Percentiles rank a stretch among this genome's conserved stretches.
Conservation (phyloP, 2,797 vertebrate species). For the Bucorvus abyssinicus region DNA sequence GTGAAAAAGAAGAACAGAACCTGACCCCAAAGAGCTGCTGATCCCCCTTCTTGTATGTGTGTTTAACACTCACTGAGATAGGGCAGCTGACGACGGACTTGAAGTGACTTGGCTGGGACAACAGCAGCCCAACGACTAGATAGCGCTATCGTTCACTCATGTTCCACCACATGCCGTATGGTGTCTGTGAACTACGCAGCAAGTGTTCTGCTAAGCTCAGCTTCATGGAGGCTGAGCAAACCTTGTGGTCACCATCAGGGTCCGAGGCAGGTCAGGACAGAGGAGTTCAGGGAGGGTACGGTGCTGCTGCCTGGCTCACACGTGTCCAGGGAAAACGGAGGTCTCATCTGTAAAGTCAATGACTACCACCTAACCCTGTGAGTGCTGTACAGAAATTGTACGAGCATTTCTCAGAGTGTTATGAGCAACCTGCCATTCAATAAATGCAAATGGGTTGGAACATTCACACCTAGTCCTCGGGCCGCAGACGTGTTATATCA, state of each 20-base stretch:
- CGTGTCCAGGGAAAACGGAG: not conserved
- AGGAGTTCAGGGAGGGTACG: not conserved
- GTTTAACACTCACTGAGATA: not conserved
- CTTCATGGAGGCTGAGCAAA: not conserved
- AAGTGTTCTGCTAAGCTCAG: not conserved
- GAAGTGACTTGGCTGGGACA: not conserved
- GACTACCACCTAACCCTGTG: not conserved
- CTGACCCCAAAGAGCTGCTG: not conserved
- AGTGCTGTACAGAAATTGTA: not conserved
- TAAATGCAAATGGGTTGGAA: not conserved
- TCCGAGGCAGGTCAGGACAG: not conserved
- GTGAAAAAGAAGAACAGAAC: not conserved
- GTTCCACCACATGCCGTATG: not conserved
- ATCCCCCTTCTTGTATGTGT: not conserved
- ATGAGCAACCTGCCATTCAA: not conserved
- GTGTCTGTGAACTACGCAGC: not conserved
- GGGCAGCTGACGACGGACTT: not conserved
- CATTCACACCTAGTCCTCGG: not conserved
- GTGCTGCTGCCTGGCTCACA: not conserved
- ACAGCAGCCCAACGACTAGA: not conserved
- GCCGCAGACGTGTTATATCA: not conserved
- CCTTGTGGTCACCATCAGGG: not conserved
- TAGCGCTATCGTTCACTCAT: not conserved
- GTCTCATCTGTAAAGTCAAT: not conserved
- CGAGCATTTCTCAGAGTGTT: not conserved